Evolutionary conservation across 2,888 invertebrate species (phyloP).

Genomic region (Erebia ligea): DNA sequence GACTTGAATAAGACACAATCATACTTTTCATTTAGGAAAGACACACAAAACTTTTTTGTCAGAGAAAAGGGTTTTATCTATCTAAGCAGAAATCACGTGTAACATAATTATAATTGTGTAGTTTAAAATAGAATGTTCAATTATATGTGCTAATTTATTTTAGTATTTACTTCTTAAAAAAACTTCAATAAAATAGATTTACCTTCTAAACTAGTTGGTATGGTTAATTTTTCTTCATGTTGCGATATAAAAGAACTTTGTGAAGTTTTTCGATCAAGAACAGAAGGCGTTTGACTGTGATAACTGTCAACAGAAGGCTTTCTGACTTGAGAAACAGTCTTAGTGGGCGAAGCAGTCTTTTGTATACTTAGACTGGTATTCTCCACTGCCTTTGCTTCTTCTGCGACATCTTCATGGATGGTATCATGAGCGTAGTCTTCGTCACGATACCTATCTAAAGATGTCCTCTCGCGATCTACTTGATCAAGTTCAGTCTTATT

Average conservation of each 20-base stretch:
- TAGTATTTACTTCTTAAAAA: too few species aligned
- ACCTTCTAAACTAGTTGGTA: slow-evolving; percentile 75
- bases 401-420: slow-evolving; percentile 63
- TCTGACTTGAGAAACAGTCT: slow-evolving; percentile 62
- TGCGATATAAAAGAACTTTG: slow-evolving; percentile 72
- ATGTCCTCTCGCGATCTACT: slow-evolving; percentile 70
- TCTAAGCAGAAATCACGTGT: too few species aligned
- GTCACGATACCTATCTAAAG: slow-evolving; percentile 75
- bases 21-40: too few species aligned
- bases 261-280: slow-evolving; percentile 75
- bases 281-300: slow-evolving; percentile 73
- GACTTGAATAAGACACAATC: too few species aligned
- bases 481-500: slow-evolving; percentile 80
- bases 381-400: slow-evolving; percentile 66
- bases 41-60: too few species aligned
- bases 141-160: too few species aligned
- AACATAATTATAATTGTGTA: too few species aligned
- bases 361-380: slow-evolving; percentile 63
- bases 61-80: too few species aligned
- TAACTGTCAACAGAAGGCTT: slow-evolving; percentile 78
- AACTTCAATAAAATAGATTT: slow-evolving; percentile 29
- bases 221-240: slow-evolving; percentile 81
- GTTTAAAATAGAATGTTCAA: too few species aligned
- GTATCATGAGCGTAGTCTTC: slow-evolving; percentile 70
- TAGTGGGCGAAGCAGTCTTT: slow-evolving; percentile 73